Evolutionary conservation across 1,140 invertebrate species (phyloP).

Genomic region (Trichonephila clavata): DNA sequence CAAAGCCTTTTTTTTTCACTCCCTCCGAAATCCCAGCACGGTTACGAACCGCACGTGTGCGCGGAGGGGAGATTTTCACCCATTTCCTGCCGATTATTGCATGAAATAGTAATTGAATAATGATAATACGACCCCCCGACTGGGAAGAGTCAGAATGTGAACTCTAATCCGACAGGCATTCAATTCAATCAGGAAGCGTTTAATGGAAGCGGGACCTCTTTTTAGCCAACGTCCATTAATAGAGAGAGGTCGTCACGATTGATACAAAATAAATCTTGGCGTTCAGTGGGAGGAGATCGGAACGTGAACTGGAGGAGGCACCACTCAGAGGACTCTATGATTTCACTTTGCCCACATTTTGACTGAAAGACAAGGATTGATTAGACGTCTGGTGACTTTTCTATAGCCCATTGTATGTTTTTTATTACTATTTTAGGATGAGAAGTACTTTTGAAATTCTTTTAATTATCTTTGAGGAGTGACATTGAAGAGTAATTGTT

Average conservation of each 20-base stretch:
- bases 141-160: not conserved
- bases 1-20: too few relatives aligned
- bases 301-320: not conserved
- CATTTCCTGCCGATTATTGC: conserved; percentile 21
- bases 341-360: not conserved
- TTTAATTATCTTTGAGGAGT: too few relatives aligned
- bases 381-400: not conserved
- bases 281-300: conserved; percentile 5
- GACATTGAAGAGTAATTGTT: too few relatives aligned
- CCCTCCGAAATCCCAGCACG: too few relatives aligned
- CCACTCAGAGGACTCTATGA: not conserved
- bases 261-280: not conserved
- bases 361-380: not conserved
- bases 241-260: conserved; percentile 3
- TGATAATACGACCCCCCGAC: not conserved
- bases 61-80: not conserved
- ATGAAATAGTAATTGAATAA: conserved; percentile 33
- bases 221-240: conserved; percentile 20
- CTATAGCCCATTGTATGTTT: not conserved
- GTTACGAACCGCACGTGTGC: too few relatives aligned
- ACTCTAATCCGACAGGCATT: not conserved
- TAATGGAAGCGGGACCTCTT: conserved; percentile 22
- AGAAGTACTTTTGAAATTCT: not conserved
- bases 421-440: not conserved
- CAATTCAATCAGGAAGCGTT: conserved; percentile 7